phyloP scores from a whole-genome alignment of 2,797 vertebrate genomes.

The Sebastes oblongus region DNA sequence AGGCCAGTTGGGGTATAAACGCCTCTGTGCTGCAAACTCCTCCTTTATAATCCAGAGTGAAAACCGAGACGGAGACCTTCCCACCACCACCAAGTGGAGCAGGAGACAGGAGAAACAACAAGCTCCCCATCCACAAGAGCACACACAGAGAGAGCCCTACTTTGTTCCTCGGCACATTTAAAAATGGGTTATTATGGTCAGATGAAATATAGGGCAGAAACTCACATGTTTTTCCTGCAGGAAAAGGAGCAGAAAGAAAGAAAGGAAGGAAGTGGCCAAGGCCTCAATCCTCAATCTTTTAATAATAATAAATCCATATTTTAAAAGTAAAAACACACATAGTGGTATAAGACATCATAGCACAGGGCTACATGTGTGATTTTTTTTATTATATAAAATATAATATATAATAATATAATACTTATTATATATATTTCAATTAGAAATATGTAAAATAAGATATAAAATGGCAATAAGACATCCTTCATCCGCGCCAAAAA shows the following conservation, averaged over 20 bases:
- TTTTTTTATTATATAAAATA: too few relatives aligned
- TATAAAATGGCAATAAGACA: not conserved
- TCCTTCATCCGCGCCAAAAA: not conserved
- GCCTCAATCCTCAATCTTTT: not conserved
- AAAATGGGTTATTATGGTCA: not conserved
- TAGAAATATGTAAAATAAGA: not conserved
- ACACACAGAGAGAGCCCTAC: not conserved
- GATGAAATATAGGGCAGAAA: constrained; percentile 18
- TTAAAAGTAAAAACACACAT: not conserved
- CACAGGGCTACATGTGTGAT: not conserved
- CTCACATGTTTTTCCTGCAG: not conserved
- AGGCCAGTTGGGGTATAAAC: constrained; percentile 27
- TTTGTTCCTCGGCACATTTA: not conserved
- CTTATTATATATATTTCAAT: not conserved
- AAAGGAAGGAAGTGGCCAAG: not conserved
- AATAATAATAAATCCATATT: not conserved
- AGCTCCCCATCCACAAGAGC: constrained; percentile 18
- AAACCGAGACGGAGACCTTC: constrained; percentile 74
- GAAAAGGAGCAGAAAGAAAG: not conserved
- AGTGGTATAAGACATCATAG: not conserved
- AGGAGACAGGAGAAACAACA: constrained; percentile 26
- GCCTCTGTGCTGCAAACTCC: constrained; percentile 58
- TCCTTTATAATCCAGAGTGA: constrained; percentile 72
- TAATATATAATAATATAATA: too few relatives aligned
- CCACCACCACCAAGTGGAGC: constrained; percentile 61